Percentiles rank a stretch among this genome's conserved stretches.
Evolutionary conservation across 1,140 invertebrate genomes (phyloP).

Genomic region (Leptinotarsa texana): DNA sequence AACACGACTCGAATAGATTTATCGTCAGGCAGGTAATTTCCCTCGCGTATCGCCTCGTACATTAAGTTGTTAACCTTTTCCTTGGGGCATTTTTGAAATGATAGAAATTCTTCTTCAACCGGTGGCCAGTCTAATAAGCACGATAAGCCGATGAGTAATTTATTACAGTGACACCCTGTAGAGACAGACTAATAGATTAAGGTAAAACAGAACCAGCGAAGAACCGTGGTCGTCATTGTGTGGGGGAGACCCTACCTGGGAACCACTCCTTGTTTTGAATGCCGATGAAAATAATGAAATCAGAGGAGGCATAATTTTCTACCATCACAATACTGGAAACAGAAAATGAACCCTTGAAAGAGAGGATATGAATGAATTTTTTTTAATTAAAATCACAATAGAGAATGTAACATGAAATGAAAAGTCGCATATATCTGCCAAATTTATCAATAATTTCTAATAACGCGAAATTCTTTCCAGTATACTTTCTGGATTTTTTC

Average conservation of each 20-base stretch:
- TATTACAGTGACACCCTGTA: conserved; percentile 25
- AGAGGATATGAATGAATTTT: no score
- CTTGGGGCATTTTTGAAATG: neutral
- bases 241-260: neutral
- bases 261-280: neutral
- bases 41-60: neutral
- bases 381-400: no score
- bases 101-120: conserved; percentile 3
- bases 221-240: conserved; percentile 3
- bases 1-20: neutral
- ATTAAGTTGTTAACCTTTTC: conserved; percentile 4
- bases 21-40: neutral
- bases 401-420: no score
- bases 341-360: no score
- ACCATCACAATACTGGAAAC: no score
- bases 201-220: conserved; percentile 20
- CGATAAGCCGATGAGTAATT: conserved; percentile 17
- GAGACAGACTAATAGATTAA: conserved; percentile 19
- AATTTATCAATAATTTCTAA: no score
- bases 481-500: no score
- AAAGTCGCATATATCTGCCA: no score
- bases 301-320: neutral
- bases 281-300: neutral
- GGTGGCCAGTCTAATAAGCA: conserved; percentile 10
- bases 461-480: no score